Evolutionary conservation across 2,888 invertebrate genomes (phyloP).

Genomic region (Microdon myrmicae): DNA sequence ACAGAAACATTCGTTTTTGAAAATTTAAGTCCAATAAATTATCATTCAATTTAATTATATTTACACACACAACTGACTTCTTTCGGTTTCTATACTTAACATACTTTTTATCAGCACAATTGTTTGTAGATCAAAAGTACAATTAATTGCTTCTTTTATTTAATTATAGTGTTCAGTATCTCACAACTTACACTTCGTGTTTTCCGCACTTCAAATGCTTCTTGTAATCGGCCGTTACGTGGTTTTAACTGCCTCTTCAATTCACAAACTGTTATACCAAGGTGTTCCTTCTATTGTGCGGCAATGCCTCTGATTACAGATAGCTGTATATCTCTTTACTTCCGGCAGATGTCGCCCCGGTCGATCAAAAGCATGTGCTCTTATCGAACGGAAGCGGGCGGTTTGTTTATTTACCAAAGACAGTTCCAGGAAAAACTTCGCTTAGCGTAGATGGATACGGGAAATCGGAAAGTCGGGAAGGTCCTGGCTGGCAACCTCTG

Average conservation of each 20-base stretch:
- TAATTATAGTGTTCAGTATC: too few species aligned
- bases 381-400: slow-evolving; percentile 43
- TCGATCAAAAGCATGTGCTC: slow-evolving; percentile 10
- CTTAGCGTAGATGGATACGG: slow-evolving; percentile 61
- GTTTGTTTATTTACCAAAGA: slow-evolving; percentile 62
- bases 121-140: too few species aligned
- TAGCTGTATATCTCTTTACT: background rate
- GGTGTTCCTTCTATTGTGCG: slow-evolving; percentile 14
- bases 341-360: slow-evolving; percentile 21
- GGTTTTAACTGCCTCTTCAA: slow-evolving; percentile 15
- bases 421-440: slow-evolving; percentile 65
- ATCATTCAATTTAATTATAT: too few species aligned
- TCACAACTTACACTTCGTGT: too few species aligned
- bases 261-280: slow-evolving; percentile 22
- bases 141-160: too few species aligned
- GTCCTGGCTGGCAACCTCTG: slow-evolving; percentile 41
- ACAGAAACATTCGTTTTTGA: too few species aligned
- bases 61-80: too few species aligned
- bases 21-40: too few species aligned
- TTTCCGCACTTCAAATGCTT: too few species aligned
- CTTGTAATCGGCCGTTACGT: too few species aligned
- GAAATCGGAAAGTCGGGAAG: slow-evolving; percentile 51
- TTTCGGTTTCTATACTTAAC: too few species aligned
- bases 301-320: slow-evolving; percentile 28
- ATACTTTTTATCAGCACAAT: too few species aligned